Base-by-base conservation (phyloP, 2,888 invertebrate species). In the Nyleta sp. region DNA sequence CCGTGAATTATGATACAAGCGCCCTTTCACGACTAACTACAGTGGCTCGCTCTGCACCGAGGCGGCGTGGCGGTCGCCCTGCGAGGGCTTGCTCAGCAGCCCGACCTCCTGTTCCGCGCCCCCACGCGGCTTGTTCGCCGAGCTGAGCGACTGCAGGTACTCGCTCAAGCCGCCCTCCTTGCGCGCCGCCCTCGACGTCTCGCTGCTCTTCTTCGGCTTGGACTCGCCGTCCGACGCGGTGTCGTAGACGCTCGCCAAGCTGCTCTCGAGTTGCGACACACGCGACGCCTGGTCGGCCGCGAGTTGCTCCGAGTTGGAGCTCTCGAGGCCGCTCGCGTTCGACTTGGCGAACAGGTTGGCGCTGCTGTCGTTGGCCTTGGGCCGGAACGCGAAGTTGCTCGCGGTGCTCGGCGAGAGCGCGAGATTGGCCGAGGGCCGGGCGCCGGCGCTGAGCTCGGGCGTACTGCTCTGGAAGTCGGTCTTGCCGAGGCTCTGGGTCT, bases 321-420 rank as follows among this genome's bases (percentile, higher is more conserved):
- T 74, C 2, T 84, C 83, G 18, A 84, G 46, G 46, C 83, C 84
- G 31, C 75, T 77, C 50, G 85, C 86, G 40, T 82, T 83, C 2
- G 83, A 82, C 22, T 83, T 82, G 1, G 86, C 82, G 55, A 87
- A 88, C 7, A 89, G 73, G 78, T 88, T 88, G 3, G 83, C 80
- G 10, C 78, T 84, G 18, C 88, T 87, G 59, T 87, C 83, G 28
- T 87, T 86, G 4, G 75, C 68, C 15, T 74, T 80, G 0, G 87
- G 83, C 11, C 84, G 86, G 24, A 87, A 88, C 20, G 84, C 78
- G 33, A 88, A 89, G 60, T 88, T 88, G 67, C 87, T 88, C 22
- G 88, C 87, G 5, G 88, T 88, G 28, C 80, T 84, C 2, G 85
- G 83, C 8, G 85, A 82, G 3, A 85, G 44, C 10, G 84, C 53